Conservation (phyloP, 2,797 vertebrate genomes). For the Phataginus tetradactyla region DNA sequence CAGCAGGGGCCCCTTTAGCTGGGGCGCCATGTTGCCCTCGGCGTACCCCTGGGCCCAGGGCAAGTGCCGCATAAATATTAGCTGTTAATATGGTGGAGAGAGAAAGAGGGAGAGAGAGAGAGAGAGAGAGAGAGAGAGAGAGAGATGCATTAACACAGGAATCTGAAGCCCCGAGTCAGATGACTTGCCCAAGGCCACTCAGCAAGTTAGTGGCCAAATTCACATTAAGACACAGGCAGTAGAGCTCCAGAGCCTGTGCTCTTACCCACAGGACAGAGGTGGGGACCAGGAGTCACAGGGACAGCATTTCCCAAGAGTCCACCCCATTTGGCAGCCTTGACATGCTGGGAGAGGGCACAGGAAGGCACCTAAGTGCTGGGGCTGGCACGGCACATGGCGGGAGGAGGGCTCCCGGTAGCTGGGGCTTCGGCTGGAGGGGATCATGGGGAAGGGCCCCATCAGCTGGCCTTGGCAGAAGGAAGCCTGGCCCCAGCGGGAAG, state of each 20-base stretch:
- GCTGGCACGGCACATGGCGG: no score
- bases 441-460: no score
- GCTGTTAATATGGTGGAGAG: background rate
- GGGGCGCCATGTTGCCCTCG: background rate
- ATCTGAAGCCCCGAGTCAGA: background rate
- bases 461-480: no score
- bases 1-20: background rate
- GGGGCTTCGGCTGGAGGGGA: no score
- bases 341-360: background rate
- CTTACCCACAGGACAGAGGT: background rate
- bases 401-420: background rate
- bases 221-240: background rate
- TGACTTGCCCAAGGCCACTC: background rate
- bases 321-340: background rate
- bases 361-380: rapidly evolving
- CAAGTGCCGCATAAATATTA: background rate
- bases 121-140: no score
- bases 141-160: background rate
- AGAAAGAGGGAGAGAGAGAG: background rate
- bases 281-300: background rate
- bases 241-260: background rate
- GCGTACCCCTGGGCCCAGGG: background rate
- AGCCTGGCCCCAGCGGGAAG: no score
- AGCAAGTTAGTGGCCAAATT: background rate
- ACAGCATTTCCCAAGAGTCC: background rate